Conservation (phyloP, 2,888 invertebrate species). For the Philopedon plagiatum region DNA sequence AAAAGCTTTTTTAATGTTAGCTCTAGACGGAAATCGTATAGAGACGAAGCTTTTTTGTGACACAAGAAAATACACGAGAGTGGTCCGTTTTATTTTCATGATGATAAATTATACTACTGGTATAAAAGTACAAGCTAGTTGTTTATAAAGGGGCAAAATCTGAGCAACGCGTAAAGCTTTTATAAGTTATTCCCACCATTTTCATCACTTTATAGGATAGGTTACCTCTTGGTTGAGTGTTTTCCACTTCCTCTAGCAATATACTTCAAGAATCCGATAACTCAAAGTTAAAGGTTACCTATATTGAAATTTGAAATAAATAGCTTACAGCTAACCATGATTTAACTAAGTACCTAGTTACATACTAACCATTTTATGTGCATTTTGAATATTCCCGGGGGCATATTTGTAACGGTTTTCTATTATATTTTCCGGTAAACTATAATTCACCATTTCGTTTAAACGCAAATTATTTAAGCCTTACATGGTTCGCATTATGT, state of each 20-base stretch:
- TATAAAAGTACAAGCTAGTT: too few relatives aligned
- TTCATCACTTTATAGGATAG: too few relatives aligned
- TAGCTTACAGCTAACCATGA: constrained; percentile 24
- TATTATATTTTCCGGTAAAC: constrained; percentile 35
- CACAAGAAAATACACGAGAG: too few relatives aligned
- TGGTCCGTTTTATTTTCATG: too few relatives aligned
- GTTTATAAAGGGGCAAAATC: too few relatives aligned
- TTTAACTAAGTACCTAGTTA: constrained; percentile 39
- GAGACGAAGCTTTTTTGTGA: too few relatives aligned
- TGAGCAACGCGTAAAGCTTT: too few relatives aligned
- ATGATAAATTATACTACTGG: too few relatives aligned
- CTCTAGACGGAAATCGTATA: too few relatives aligned
- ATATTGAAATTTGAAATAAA: constrained; percentile 40
- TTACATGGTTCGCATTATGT: not conserved
- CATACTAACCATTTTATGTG: constrained; percentile 41
- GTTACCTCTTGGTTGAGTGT: too few relatives aligned
- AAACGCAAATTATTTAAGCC: constrained; percentile 18
- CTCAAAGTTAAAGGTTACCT: constrained; percentile 15
- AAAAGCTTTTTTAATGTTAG: not conserved
- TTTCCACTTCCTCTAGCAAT: not conserved
- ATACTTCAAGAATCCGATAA: not conserved
- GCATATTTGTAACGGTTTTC: constrained; percentile 35
- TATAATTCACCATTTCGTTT: constrained; percentile 30
- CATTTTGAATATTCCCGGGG: constrained; percentile 32
- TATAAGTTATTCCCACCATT: too few relatives aligned